Evolutionary conservation across 2,113 vertebrate species (phyloP), one percentile per base, ranked within the genome.

Genomic region (Oreocharis arfaki): DNA sequence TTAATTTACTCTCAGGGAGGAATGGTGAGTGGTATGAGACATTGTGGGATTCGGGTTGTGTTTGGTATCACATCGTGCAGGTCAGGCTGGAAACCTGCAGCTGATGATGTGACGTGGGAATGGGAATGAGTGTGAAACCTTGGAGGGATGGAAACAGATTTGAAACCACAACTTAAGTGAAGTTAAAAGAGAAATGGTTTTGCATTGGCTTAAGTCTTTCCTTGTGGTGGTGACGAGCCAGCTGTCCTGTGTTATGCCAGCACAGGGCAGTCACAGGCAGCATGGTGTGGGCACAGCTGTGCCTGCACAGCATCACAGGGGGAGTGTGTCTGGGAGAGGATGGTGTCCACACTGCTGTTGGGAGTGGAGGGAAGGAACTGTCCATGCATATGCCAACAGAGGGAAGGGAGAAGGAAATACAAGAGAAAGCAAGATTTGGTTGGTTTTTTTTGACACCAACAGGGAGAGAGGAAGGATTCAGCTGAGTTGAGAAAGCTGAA

Each of bases 261-360:
- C 23, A 16, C 39, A 30, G 64, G 23, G 33, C 50, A 33, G 47
- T 53, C 4, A 11, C 16, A 79, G 50, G 30, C 42, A 23, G 50
- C 3, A 0, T 69, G 46, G 19, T 42, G 35, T 42, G 76, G 41
- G n/a, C 47, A 49, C 5, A 11, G 61, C 28, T 60, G 11, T 27
- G 16, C 33, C 49, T 27, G 28, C 24, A 13, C n/a, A 57, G 87
- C 0, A 0, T 4, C 33, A 20, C 68, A 10, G 13, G 16, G 37
- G 27, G 23, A 57, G 19, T 6, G 2, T 22, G 35, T 37, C n/a
- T 41, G 60, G 28, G 21, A 81, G 41, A 49, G 28, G 16, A 5
- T 59, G 8, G 20, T 61, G 44, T 89, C 52, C 39, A 35, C 10
- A 1, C 3, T 78, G 16, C 27, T 10, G 0, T 6, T 74, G 27